Base-by-base conservation (phyloP, 2,888 invertebrate genomes). In the Drosophila sordidula region DNA sequence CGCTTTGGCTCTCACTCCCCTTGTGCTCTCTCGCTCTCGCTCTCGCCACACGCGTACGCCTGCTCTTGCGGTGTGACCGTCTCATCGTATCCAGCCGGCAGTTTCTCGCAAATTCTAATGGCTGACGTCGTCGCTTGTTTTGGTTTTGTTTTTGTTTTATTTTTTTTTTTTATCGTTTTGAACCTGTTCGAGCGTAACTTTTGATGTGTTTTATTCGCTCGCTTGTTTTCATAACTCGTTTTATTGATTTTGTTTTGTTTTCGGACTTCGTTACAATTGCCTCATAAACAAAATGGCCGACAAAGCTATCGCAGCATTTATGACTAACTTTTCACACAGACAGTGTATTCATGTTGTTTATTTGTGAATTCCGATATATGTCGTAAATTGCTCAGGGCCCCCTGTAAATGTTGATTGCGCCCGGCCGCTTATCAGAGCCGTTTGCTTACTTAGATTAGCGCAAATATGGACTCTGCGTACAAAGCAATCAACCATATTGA, bases 241-340 rank as follows among this genome's bases (percentile, higher is more conserved):
- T 83, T 80, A 68, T 75, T 75, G 70, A 70, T 77, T 85, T 75
- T 75, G 68, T 82, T 83, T 77, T 85, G 78, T 86, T 82, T 75
- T 56, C 25, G 14, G 44, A 61, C 70, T 83, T 84, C 81, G 77
- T 85, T 82, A 80, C 85, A 84, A 81, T 73, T 66, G 67, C 42
- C 78, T 58, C 73, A 73, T 75, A 72, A 69, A 51, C 54, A 57
- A 75, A 52, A 76, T 77, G 76, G 70, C 70, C 72, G 75, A 52
- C 72, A 72, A 75, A 75, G 72, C 55, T 36, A 52, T 55, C 42
- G 61, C 11, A 38, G 22, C 49, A 25, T 55, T 65, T 75, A 75
- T 75, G 57, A 72, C 50, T 39, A 58, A 34, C 18, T 29, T 25
- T 50, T 44, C 44, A 41, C 54, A 42, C 16, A 1, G 6, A 12